Conservation (phyloP, 2,113 vertebrate genomes). For the Protobothrops mucrosquamatus region DNA sequence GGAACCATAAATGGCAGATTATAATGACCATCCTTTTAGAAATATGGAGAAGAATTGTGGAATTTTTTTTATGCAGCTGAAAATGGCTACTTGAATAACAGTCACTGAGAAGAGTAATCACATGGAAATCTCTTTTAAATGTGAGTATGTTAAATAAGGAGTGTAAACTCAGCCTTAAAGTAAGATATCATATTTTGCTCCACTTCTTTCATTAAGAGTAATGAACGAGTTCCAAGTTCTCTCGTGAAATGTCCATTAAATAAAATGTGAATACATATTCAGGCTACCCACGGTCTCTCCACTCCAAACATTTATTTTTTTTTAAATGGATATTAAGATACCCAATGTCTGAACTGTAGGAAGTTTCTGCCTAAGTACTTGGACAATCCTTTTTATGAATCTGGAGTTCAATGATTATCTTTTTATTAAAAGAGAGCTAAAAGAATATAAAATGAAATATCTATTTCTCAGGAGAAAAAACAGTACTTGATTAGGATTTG, state of each 20-base stretch:
- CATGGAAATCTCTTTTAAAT: neutral
- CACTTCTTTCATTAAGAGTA: neutral
- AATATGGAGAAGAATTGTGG: neutral
- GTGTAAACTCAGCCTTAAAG: neutral
- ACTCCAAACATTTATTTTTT: neutral
- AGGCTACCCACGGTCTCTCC: neutral
- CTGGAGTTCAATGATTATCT: neutral
- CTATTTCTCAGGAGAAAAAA: neutral
- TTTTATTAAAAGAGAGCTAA: conserved; percentile 10
- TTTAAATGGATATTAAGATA: neutral
- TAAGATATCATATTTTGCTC: neutral
- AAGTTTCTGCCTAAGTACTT: neutral
- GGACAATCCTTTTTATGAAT: neutral
- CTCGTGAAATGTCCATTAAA: neutral
- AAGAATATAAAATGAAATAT: neutral
- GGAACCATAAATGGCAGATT: neutral
- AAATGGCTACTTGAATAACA: neutral
- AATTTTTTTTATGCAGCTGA: neutral
- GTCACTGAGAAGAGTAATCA: neutral
- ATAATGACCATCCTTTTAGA: neutral
- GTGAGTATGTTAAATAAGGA: neutral
- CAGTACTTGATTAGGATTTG: conserved; percentile 37
- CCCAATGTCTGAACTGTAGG: neutral
- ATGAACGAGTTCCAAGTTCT: neutral
- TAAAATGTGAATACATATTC: neutral